Base-by-base conservation (phyloP, 2,797 vertebrate species). In the Enteromius trimaculatus region DNA sequence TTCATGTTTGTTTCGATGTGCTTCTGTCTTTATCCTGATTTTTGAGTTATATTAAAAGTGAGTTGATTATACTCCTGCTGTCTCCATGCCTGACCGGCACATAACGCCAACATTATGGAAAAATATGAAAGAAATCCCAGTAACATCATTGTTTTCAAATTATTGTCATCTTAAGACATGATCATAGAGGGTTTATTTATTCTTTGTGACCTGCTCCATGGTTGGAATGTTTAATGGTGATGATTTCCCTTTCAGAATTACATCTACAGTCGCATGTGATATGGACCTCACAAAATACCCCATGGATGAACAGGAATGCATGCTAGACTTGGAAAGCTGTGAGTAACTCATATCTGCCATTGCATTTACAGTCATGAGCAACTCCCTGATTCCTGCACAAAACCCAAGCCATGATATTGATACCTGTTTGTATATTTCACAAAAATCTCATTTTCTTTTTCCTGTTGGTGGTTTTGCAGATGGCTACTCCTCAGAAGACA, bases 211-310 rank as follows among this genome's bases (percentile, higher is more conserved):
- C 34, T 26, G 2, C 23, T 65, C 19, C 21, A 47, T 51, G 29
- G 47, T 34, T 2, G 0, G n/a, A 34, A 29, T 62, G n/a, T 29
- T 34, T 58, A 29, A 19, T 26, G 7, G 3, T 29, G 55, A 26
- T 9, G 3, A 1, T 66, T 79, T 84, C 83, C 65, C 64, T 86
- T 78, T 26, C 90, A 99, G 98, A 88, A 96, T 99, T 88, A 99
- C 98, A 29, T 98, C 98, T 1, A 99, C 97, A 0, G 97, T 98
- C 89, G 97, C 98, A 14, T 99, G 98, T 53, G 98, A 99, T 87
- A 99, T 99, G 98, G 98, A 99, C 90, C 95, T 99, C 16, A 97
- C 98, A 90, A 99, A 99, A 88, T 99, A 99, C 23, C 98, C 98
- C 0, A 97, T 99, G 97, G 98, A 99, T 2, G 98, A 99, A 84